These are phyloP conservation scores for Pachycephus smyrnensis DNA, from an alignment of 2,888 invertebrate genomes.

Conservation along the genomic window DNA sequence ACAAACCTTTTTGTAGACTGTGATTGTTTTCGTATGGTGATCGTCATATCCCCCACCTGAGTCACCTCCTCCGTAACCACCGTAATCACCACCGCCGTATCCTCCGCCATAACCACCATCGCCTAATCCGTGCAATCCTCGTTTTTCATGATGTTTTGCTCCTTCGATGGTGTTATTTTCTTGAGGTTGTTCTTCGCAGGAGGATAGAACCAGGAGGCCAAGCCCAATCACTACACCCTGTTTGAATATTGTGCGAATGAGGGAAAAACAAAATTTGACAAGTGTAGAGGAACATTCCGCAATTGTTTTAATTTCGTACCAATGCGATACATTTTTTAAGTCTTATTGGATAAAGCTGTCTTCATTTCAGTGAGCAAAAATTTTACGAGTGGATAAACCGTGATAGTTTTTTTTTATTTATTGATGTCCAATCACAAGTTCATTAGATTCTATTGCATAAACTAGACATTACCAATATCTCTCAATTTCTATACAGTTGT, in stretches of 20 bases:
- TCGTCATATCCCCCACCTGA: conserved; percentile 23
- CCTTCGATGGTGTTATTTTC: conserved; percentile 16
- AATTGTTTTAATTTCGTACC: no score
- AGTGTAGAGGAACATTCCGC: no score
- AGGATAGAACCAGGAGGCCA: background rate
- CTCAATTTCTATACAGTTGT: background rate
- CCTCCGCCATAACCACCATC: conserved; percentile 82
- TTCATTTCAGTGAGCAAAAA: no score
- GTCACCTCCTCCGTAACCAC: conserved; percentile 60
- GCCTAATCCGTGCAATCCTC: conserved; percentile 79
- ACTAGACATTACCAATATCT: no score
- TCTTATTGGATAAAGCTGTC: no score
- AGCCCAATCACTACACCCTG: background rate
- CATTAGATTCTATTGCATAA: background rate
- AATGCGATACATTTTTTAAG: no score
- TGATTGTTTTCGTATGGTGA: conserved; percentile 13
- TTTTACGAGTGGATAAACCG: no score
- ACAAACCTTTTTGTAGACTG: background rate
- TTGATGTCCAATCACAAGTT: no score
- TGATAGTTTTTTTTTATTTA: no score
- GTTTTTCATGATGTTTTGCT: conserved; percentile 82
- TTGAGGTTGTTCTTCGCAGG: background rate
- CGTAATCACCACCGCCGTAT: conserved; percentile 80
- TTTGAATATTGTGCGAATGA: background rate
- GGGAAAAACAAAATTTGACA: background rate